Evolutionary conservation across 2,888 invertebrate species (phyloP).

Genomic region (Agonopterix alstromeriana): DNA sequence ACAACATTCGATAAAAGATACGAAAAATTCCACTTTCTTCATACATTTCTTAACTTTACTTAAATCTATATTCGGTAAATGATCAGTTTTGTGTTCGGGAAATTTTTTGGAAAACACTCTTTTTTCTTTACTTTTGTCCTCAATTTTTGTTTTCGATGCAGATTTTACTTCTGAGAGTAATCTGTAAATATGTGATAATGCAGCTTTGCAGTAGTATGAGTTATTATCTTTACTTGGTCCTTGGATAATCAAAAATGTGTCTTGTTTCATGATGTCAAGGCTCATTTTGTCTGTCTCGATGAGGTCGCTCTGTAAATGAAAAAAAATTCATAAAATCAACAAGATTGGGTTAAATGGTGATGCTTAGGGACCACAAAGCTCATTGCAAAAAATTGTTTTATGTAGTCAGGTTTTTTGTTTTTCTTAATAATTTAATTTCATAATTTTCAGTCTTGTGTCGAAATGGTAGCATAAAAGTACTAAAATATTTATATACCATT

Average conservation of each 20-base stretch:
- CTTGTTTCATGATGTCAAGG: conserved; percentile 75
- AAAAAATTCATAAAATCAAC: too few species aligned
- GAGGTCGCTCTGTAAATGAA: conserved; percentile 68
- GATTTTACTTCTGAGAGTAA: conserved; percentile 69
- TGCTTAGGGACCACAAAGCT: too few species aligned
- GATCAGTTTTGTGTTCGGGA: conserved; percentile 65
- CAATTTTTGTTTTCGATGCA: not conserved
- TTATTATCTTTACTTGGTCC: conserved; percentile 75
- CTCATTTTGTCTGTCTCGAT: conserved; percentile 76
- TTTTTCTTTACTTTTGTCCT: conserved; percentile 18
- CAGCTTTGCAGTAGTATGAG: conserved; percentile 78
- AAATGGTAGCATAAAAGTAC: too few species aligned
- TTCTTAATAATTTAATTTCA: too few species aligned
- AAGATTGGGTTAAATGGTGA: too few species aligned
- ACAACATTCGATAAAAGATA: conserved; percentile 78
- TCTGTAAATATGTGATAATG: conserved; percentile 80
- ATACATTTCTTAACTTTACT: conserved; percentile 72
- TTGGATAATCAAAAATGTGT: conserved; percentile 77
- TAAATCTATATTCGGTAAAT: conserved; percentile 66
- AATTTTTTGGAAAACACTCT: conserved; percentile 75
- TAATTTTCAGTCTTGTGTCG: too few species aligned
- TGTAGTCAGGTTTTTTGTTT: too few species aligned
- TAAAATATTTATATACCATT: too few species aligned
- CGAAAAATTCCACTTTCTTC: conserved; percentile 84
- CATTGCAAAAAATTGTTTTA: too few species aligned